Evolutionary conservation across 2,797 vertebrate genomes (phyloP), one percentile per base, ranked within the genome.

Genomic region (Rhodeus uyekii): DNA sequence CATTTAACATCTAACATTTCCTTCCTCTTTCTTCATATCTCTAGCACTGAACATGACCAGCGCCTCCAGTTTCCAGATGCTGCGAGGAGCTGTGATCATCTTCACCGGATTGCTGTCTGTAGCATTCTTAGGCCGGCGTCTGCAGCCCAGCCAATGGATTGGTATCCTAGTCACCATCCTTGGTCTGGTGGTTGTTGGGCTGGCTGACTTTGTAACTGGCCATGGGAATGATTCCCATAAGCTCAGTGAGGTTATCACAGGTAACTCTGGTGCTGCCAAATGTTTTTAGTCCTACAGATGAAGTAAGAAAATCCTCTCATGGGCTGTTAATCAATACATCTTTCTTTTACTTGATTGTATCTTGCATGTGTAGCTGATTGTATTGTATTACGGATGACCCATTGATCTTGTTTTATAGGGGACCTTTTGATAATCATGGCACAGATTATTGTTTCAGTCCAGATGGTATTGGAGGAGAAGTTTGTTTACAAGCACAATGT

Each of bases 61-160:
- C 1, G 97, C 97, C 48, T 98, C 97, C 87, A 99, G 97, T 88
- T 99, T 98, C 94, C 97, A 98, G 95, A 98, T 99, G 97, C 90
- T 99, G 19, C 95, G 97, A 0, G 97, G 97, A 0, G 96, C 97
- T 0, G 97, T 98, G 80, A 96, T 98, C 91, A 94, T 98, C 88
- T 98, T 98, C 93, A 98, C 97, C 0, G 97, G 98, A 19, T 92
- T 99, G 24, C 94, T 99, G 12, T 99, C 97, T 0, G 96, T 98
- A 78, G 96, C 96, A 0, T 99, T 98, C 89, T 89, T 99, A 87
- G 93, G 95, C 1, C 95, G 96, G 1, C 94, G 91, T 38, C 92
- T 98, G 85, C 5, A 16, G 1, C 18, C 75, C 44, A 97, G 93
- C 86, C 97, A 98, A 90, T 98, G 97, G 97, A 0, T 96, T 24